Base-by-base conservation (phyloP, 2,888 invertebrate genomes). In the Bembecia ichneumoniformis region DNA sequence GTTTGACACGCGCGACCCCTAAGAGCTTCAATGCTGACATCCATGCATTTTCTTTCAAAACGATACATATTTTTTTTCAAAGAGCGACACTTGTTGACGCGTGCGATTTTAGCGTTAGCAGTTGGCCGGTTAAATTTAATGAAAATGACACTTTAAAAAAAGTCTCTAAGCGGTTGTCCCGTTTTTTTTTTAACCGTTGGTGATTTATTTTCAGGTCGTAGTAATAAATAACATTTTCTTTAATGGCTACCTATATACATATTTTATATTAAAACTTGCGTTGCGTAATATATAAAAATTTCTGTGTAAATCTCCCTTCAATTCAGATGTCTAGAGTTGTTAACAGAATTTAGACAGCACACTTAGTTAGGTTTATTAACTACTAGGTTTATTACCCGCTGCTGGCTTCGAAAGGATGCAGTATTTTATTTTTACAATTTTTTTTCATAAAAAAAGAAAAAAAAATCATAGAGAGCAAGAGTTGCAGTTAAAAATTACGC, bases 1-100 rank as follows among this genome's bases (percentile, higher is more conserved):
- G 78, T 82, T 71, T 83, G 83, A 82, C 84, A 75, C 66, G 64
- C 67, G 60, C 67, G 70, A 74, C 73, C 78, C 76, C 73, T 67
- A 71, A 64, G 64, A 62, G 58, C 59, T 28, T 28, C 28, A 28
- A 28, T 28, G 28, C 62, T 57, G 62, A 61, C 59, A 58, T 51
- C 55, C 59, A 64, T 66, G 69, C 77, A 77, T 78, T 77, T 70
- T 64, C 69, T 70, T 70, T 69, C 63, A 70, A 66, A 28, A 28
- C 28, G 7, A 9, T 9, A 28, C 9, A 66, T 59, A 49, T 52
- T 66, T 63, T 64, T 65, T 74, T 74, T 74, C 71, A 69, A 69
- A 71, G 65, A 59, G 17, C 15, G 62, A 63, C 66, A 28, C 28
- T 66, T 62, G 71, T 65, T 66, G 68, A 69, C 71, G 70, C 58